phyloP scores from a whole-genome alignment of 2,113 vertebrate genomes.

The Cyanocitta stelleri region DNA sequence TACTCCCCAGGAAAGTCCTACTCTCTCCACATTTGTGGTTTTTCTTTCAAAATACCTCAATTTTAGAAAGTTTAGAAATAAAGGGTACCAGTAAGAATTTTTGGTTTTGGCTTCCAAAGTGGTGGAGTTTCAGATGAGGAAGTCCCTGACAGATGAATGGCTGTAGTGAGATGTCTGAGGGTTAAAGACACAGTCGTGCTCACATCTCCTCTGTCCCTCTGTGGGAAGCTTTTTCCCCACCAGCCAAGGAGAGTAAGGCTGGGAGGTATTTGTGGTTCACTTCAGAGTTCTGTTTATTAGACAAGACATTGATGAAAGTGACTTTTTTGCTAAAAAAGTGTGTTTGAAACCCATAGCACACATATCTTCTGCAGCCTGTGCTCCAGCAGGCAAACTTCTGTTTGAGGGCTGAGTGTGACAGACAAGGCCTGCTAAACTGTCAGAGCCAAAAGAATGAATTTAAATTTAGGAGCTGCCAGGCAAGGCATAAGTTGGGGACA shows the following conservation, averaged over 20 bases:
- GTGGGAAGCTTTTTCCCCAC: not conserved
- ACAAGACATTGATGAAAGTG: not conserved
- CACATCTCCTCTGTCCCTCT: not conserved
- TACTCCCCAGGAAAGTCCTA: not conserved
- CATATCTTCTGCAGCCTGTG: not conserved
- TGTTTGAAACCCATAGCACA: not conserved
- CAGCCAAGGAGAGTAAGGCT: not conserved
- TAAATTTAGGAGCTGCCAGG: not conserved
- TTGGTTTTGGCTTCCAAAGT: not conserved
- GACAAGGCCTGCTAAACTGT: not conserved
- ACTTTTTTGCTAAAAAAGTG: rapidly evolving
- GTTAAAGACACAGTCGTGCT: not conserved
- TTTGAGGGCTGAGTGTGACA: not conserved
- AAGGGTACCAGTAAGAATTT: not conserved
- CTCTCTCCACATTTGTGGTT: not conserved
- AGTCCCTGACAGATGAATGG: not conserved
- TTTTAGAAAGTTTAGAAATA: not conserved
- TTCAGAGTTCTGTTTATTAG: not conserved
- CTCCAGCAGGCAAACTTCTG: not conserved
- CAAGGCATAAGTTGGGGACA: not conserved
- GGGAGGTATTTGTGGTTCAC: not conserved
- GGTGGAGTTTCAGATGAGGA: not conserved
- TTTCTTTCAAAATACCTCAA: not conserved
- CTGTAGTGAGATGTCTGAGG: not conserved
- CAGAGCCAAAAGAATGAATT: not conserved